Percentiles rank a stretch among this genome's conserved stretches.
Conservation (phyloP, 2,888 invertebrate species). For the Leucoptera coffeella region DNA sequence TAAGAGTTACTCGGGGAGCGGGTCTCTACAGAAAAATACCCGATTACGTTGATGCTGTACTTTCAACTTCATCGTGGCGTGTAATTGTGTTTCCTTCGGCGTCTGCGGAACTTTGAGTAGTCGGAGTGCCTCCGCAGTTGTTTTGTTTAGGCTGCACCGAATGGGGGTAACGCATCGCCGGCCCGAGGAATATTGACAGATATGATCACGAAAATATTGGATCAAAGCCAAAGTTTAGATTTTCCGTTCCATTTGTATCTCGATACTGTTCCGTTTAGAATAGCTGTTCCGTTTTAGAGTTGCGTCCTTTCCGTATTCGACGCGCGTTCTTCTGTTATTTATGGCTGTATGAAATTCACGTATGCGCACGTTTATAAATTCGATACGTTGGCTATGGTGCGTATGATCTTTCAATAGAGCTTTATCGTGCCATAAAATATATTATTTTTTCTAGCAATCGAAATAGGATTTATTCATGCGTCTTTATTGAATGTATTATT, state of each 20-base stretch:
- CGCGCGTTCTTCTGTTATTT: slow-evolving; percentile 34
- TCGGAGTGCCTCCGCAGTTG: no score
- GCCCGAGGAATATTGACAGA: slow-evolving; percentile 48
- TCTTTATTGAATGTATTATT: no score
- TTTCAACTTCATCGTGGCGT: no score
- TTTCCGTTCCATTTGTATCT: slow-evolving; percentile 44
- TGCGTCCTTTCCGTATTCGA: slow-evolving; percentile 29
- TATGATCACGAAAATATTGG: slow-evolving; percentile 50
- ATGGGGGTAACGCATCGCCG: slow-evolving; percentile 37
- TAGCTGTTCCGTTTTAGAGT: slow-evolving; percentile 39
- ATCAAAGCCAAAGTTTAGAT: slow-evolving; percentile 42
- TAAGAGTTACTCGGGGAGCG: slow-evolving; percentile 19
- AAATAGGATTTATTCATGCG: no score
- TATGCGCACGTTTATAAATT: slow-evolving; percentile 12
- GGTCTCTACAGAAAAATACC: no score
- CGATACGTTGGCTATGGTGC: no score
- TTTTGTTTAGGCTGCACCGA: slow-evolving; percentile 14
- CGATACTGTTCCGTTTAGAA: slow-evolving; percentile 43
- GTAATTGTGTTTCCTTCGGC: not conserved
- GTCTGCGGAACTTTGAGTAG: not conserved
- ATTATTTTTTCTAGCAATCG: no score
- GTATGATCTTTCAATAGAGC: no score
- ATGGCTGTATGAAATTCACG: slow-evolving; percentile 26
- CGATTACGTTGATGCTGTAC: no score
- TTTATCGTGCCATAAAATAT: no score